Percentiles rank a stretch among this genome's conserved stretches.
These are phyloP conservation scores for Phocides pigmalion DNA, from an alignment of 1,140 invertebrate species.

Conservation along the genomic window DNA sequence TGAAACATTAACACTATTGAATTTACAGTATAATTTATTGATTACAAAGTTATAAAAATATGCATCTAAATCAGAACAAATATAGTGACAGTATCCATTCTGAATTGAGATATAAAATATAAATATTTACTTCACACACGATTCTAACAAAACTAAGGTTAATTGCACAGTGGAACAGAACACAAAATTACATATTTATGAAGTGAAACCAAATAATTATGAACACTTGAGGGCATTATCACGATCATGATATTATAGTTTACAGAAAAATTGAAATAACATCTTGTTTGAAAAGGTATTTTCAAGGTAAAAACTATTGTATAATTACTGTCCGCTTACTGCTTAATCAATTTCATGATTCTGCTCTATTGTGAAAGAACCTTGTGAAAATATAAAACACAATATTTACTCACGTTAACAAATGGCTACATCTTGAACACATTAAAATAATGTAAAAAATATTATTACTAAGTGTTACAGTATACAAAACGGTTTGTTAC, in stretches of 20 bases:
- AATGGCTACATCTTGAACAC: slow-evolving; percentile 33
- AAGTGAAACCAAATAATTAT: too few relatives aligned
- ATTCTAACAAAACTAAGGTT: neutral
- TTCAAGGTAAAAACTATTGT: neutral
- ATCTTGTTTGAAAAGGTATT: neutral
- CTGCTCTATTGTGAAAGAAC: neutral
- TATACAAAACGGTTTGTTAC: neutral
- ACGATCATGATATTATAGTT: too few relatives aligned
- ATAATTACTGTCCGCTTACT: neutral
- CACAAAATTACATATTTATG: neutral
- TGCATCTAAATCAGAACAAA: neutral
- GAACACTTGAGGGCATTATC: too few relatives aligned
- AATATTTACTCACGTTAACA: slow-evolving; percentile 3
- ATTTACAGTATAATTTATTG: neutral
- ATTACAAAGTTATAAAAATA: slow-evolving; percentile 3
- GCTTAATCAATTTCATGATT: neutral
- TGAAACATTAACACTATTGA: neutral
- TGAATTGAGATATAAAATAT: slow-evolving; percentile 8
- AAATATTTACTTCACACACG: neutral
- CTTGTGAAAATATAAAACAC: slow-evolving; percentile 5
- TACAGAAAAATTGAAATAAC: too few relatives aligned
- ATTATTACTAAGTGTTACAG: neutral
- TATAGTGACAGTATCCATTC: neutral
- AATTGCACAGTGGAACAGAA: neutral
- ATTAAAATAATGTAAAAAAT: slow-evolving; percentile 19